Base-by-base conservation (phyloP, 2,888 invertebrate genomes). In the Trissoscelio sp. region DNA sequence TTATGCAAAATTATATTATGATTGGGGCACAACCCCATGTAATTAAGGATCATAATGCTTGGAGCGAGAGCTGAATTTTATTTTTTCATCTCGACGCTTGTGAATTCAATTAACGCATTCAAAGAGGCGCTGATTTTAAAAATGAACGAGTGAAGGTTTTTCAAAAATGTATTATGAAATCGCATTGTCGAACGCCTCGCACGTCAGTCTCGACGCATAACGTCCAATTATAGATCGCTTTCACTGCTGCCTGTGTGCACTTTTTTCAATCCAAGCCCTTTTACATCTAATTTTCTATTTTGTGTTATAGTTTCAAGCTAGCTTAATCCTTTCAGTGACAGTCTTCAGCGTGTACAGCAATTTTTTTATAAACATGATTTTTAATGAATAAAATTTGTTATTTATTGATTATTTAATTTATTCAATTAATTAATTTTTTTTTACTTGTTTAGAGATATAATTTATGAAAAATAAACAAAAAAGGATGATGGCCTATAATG, bases 1-100 rank as follows among this genome's bases (percentile, higher is more conserved):
- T 79, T 73, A 73, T 73, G 73, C 51, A 34, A 79, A 79, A 72
- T 72, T 79, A 64, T 48, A 64, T 64, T 70, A 67, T 44, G 79
- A 79, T 79, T 60, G 64, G 62, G 53, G 66, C 51, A 34, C 44
- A 34, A 66, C 66, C 79, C 55, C 72, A 14, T 9, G 58, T 72
- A 66, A 70, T 79, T 53, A 79, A 58, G 53, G 37, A 34, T 48
- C 46, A 66, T 60, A 66, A 37, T 62, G 58, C 57, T 51, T 20
- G 18, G 3, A 51, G 34, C 34, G 20, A 11, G 12, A 64, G 57
- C 4, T 42, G 9, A 51, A 53, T 55, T 70, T 48, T 37, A 70
- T 72, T 72, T 72, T 60, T 39, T 3, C 48, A 9, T 24, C 6
- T 12, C 28, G 39, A 39, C 55, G 39, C 28, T 31, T n/a, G n/a